These are phyloP conservation scores for Timema cristinae DNA, from an alignment of 2,888 invertebrate genomes.

Conservation along the genomic window DNA sequence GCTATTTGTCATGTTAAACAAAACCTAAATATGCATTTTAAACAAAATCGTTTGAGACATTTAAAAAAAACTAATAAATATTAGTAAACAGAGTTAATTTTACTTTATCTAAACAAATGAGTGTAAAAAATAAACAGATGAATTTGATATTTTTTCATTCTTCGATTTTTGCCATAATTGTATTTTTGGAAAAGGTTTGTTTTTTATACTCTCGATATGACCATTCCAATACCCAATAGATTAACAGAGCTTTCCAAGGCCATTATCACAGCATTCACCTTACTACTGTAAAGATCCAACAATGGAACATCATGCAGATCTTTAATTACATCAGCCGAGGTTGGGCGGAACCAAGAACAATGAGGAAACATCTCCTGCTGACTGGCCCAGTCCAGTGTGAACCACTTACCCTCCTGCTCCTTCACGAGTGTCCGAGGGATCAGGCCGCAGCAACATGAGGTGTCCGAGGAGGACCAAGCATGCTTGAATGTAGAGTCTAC, in stretches of 20 bases:
- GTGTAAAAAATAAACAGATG: too few species aligned
- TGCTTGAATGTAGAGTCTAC: slow-evolving; percentile 25
- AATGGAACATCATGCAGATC: neutral
- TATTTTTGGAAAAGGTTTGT: too few species aligned
- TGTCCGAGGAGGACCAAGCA: slow-evolving; percentile 17
- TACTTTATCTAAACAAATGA: too few species aligned
- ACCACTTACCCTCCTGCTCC: slow-evolving; percentile 10
- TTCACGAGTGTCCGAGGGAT: slow-evolving; percentile 18
- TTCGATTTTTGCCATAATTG: too few species aligned
- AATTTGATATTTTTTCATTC: too few species aligned
- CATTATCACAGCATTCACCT: slow-evolving; percentile 24
- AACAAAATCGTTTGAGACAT: too few species aligned
- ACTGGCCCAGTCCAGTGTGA: neutral
- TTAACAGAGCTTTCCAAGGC: slow-evolving; percentile 22
- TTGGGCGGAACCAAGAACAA: neutral
- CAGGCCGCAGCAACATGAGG: slow-evolving; percentile 23
- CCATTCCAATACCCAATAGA: slow-evolving; percentile 23
- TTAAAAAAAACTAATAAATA: too few species aligned
- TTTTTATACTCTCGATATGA: slow-evolving; percentile 35
- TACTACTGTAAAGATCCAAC: slow-evolving; percentile 21
- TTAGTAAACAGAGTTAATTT: too few species aligned
- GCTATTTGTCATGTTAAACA: too few species aligned
- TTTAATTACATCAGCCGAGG: neutral
- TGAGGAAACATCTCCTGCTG: neutral
- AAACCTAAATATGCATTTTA: too few species aligned